A percentile compares a stretch with the other conserved stretches of the same genome.
Evolutionary conservation across 2,888 invertebrate genomes (phyloP).

Genomic region (Macaria notata): DNA sequence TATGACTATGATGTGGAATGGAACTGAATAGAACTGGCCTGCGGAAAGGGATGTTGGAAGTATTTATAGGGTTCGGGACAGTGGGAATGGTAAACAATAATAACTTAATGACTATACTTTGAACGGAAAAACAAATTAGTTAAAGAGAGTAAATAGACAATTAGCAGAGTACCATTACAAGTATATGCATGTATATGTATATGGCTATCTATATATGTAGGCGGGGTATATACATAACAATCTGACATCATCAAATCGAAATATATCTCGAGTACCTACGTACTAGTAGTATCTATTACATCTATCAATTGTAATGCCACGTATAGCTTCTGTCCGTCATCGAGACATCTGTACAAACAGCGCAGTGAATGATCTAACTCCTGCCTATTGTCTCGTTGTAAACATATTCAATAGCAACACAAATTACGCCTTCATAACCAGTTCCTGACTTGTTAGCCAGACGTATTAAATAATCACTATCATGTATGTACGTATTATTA

Average conservation of each 20-base stretch:
- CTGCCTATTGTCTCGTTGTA: constrained; percentile 48
- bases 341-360: constrained; percentile 40
- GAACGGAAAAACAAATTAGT: no score
- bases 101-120: no score
- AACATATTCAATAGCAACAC: constrained; percentile 51
- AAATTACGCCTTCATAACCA: constrained; percentile 42
- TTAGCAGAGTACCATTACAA: no score
- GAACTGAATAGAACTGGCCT: no score
- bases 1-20: no score
- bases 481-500: constrained; percentile 12
- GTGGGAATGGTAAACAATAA: no score
- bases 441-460: constrained; percentile 40
- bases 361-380: constrained; percentile 45
- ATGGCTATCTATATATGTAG: no score
- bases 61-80: no score
- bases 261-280: constrained; percentile 14
- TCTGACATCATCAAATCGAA: constrained; percentile 30
- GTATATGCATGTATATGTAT: no score
- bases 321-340: constrained; percentile 41
- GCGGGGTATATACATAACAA: no score
- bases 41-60: no score
- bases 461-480: constrained; percentile 3
- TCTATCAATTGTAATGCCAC: constrained; percentile 43
- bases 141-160: no score
- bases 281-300: constrained; percentile 21